Evolutionary conservation across 2,888 invertebrate species (phyloP), one percentile per base, ranked within the genome.

Genomic region (Drymonia ruficornis): DNA sequence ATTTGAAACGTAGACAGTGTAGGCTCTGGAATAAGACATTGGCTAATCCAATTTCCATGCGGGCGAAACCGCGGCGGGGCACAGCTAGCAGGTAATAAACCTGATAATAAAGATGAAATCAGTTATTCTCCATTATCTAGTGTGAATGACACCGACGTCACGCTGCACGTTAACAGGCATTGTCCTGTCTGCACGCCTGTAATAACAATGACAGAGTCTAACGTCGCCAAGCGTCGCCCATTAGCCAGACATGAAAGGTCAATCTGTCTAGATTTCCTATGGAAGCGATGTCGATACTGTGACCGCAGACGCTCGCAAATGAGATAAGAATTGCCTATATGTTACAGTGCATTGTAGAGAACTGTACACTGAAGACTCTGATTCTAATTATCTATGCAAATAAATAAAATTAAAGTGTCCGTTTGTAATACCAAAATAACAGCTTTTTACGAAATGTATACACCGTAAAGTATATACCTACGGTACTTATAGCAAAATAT

Each of bases 241-340:
- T 75, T 72, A 73, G 42, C 42, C 52, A 15, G 53, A 64, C 66
- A 64, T 57, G 70, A 76, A 76, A 76, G 68, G 74, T 75, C 74
- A 71, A 58, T 63, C 47, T 48, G 55, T 65, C 56, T 73, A 61
- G 48, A 50, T 53, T 53, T 52, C 16, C 47, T 34, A 34, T 31
- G 16, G 16, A 34, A 47, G 12, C 19, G 19, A 11, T 43, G 18
- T 19, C 11, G 7, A 19, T 18, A 43, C 43, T 11, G 16, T 19
- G 13, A 3, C 13, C 43, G n/a, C n/a, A 36, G 36, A n/a, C 13
- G 5, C 3, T n/a, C n/a, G 31, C 31, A n/a, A 13, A 23, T 13
- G 23, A 19, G 12, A 44, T 12, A 1, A 12, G 13, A 38, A 4
- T 31, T 3, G n/a, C n/a, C 15, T 12, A 0, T n/a, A 38, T 38